Evolutionary conservation across 92 coral and sea anemone species (phyloP).

Genomic region (Actinostola sp.): DNA sequence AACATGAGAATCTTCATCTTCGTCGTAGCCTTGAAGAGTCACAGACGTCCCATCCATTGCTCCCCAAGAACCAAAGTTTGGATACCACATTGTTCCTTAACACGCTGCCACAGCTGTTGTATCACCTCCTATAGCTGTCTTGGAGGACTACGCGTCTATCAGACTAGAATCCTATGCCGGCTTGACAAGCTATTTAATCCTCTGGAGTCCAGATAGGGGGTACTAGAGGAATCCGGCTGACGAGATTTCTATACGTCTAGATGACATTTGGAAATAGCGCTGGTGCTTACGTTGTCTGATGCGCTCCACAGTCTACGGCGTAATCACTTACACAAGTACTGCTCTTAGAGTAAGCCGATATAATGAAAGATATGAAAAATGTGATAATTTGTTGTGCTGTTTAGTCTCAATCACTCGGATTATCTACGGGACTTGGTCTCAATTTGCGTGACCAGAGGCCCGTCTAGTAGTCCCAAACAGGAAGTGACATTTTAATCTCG

Average conservation of each 20-base stretch:
- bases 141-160: constrained; percentile 20
- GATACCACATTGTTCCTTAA: constrained; percentile 62
- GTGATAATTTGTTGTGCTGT: constrained; percentile 18
- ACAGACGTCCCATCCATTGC: constrained; percentile 57
- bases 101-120: constrained; percentile 15
- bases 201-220: constrained; percentile 62
- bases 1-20: constrained; percentile 93
- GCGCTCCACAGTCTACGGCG: background rate
- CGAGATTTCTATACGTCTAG: constrained; percentile 12
- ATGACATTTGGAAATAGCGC: constrained; percentile 4
- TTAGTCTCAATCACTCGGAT: constrained; percentile 19
- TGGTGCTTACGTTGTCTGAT: background rate
- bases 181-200: constrained; percentile 50
- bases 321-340: constrained; percentile 15
- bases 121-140: constrained; percentile 33
- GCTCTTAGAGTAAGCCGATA: constrained; percentile 14
- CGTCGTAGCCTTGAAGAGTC: constrained; percentile 64
- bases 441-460: constrained; percentile 27
- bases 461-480: constrained; percentile 22
- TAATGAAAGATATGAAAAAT: constrained; percentile 21
- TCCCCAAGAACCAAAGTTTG: constrained; percentile 53
- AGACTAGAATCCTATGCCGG: constrained; percentile 24
- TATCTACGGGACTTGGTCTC: background rate
- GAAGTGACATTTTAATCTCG: constrained; percentile 26
- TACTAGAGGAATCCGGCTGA: constrained; percentile 47